phyloP scores from a whole-genome alignment of 1,140 invertebrate genomes.

The Brachionus sp. region DNA sequence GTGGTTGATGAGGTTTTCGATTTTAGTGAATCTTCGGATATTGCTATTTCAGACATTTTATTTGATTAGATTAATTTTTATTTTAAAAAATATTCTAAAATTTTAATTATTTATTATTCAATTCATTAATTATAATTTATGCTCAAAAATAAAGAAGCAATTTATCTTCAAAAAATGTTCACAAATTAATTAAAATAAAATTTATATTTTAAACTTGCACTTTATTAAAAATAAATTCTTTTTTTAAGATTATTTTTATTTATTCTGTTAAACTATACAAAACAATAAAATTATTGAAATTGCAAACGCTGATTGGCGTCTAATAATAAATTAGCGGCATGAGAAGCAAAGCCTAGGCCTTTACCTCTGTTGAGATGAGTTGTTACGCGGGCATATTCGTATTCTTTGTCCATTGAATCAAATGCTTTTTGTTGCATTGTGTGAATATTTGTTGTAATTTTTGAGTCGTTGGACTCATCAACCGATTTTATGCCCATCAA shows the following conservation, averaged over 20 bases:
- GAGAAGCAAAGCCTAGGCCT: conserved; percentile 18
- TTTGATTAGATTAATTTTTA: neutral
- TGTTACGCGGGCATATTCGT: conserved; percentile 83
- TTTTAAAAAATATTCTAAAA: neutral
- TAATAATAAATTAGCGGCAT: neutral
- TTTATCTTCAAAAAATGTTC: too few relatives aligned
- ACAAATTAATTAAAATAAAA: neutral
- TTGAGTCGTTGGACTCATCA: neutral
- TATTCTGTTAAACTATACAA: neutral
- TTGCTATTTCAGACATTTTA: neutral
- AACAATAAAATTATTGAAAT: conserved; percentile 21
- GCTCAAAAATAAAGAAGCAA: neutral
- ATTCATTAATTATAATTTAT: neutral
- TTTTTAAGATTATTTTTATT: neutral
- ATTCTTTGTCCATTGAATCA: conserved; percentile 83
- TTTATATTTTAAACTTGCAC: neutral
- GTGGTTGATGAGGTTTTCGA: neutral
- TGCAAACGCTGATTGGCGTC: conserved; percentile 9
- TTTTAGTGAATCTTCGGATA: neutral
- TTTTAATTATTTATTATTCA: too few relatives aligned
- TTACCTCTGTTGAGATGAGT: conserved; percentile 84
- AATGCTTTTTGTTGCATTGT: conserved; percentile 66
- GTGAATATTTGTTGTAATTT: conserved; percentile 32
- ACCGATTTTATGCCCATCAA: conserved; percentile 84
- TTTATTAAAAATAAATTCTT: neutral